Conservation (phyloP, 1,140 invertebrate genomes). For the Drosophila orosa region DNA sequence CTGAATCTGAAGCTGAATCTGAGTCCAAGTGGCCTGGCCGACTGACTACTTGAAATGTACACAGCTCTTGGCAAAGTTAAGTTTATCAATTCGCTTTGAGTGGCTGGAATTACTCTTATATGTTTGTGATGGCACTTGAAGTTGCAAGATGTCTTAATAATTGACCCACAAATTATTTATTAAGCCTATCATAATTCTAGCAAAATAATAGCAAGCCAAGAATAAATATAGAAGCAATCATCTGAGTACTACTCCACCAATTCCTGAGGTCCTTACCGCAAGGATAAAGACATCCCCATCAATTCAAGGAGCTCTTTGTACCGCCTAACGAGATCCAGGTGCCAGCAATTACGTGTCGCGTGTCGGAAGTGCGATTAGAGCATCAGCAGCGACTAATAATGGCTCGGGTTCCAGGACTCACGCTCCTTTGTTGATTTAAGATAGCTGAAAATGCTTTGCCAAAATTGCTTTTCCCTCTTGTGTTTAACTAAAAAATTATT, state of each 20-base stretch:
- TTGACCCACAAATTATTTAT: not conserved
- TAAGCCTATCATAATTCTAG: not conserved
- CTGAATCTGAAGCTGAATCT: conserved; percentile 33
- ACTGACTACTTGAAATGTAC: conserved; percentile 31
- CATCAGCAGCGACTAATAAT: conserved; percentile 51
- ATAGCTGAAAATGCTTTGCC: conserved; percentile 33
- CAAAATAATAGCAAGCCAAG: not conserved
- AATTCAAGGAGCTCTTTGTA: conserved; percentile 8
- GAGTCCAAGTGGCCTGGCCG: conserved; percentile 30
- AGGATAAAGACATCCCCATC: not conserved
- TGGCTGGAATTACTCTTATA: conserved; percentile 16
- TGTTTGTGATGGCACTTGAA: conserved; percentile 12
- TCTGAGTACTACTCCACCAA: not conserved
- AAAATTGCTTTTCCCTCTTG: conserved; percentile 49
- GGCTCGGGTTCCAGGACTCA: conserved; percentile 7
- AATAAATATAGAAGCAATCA: not conserved
- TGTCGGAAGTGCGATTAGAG: conserved; percentile 55
- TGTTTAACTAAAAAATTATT: conserved; percentile 70
- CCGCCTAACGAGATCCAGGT: conserved; percentile 26
- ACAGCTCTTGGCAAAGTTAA: conserved; percentile 3
- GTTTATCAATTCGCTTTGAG: conserved; percentile 26
- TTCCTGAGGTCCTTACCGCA: not conserved
- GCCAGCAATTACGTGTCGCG: conserved; percentile 50
- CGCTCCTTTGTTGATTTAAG: conserved; percentile 52
- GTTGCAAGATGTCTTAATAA: not conserved